phyloP scores from a whole-genome alignment of 2,113 vertebrate species.

The Oncorhynchus tshawytscha region DNA sequence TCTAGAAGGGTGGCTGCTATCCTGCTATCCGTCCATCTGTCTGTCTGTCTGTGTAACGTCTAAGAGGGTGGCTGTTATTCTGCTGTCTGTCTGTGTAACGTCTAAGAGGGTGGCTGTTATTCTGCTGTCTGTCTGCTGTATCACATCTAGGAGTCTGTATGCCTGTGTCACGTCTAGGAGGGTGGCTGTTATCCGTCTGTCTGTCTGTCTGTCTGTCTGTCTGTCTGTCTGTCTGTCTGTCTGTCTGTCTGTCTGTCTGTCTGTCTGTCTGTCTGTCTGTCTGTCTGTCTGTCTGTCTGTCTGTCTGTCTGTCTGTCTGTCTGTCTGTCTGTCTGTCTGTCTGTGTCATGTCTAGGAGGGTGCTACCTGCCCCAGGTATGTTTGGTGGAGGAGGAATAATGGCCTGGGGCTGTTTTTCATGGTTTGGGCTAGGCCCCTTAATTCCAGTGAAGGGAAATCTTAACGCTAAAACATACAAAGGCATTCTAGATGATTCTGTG shows the following conservation, averaged over 20 bases:
- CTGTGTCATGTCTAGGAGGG: background rate
- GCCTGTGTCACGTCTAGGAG: conserved; percentile 18
- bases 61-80: no score
- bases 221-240: background rate
- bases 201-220: background rate
- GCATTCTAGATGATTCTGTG: no score
- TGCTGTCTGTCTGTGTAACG: conserved; percentile 4
- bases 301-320: conserved; percentile 2
- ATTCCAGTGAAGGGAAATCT: no score
- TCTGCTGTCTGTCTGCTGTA: background rate
- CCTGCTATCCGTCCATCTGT: no score
- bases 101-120: no score
- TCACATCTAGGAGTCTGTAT: conserved; percentile 17
- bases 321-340: conserved; percentile 6
- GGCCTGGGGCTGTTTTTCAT: no score
- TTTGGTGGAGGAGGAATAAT: no score
- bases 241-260: background rate
- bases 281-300: conserved; percentile 6
- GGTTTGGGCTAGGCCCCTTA: no score
- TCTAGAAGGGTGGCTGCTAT: no score
- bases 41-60: background rate
- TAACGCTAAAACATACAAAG: no score
- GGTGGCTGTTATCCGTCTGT: background rate
- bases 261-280: background rate
- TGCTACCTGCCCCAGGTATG: background rate